Base-by-base conservation (phyloP, 2,113 vertebrate genomes). In the Chlorodrepanis virens region DNA sequence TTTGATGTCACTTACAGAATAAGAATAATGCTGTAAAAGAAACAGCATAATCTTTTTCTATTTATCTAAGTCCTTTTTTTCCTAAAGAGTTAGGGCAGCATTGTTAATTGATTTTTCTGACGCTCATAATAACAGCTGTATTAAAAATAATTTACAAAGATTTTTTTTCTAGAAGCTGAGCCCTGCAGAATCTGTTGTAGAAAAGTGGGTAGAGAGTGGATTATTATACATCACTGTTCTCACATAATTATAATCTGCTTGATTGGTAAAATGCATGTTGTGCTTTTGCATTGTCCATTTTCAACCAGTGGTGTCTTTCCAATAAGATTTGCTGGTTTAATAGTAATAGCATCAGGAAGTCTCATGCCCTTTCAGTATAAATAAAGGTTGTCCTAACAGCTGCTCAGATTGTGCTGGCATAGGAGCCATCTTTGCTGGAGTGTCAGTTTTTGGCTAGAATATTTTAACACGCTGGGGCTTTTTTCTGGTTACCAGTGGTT, bases 101-200 rank as follows among this genome's bases (percentile, higher is more conserved):
- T 95, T 94, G 92, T 96, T 97, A 97, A 97, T 96, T 98, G 96
- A 96, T 97, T 97, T 97, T 94, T 94, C 92, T 97, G 92, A 95
- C 5, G 39, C 91, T 96, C 40, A 75, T 84, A 74, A 63, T 94
- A 96, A 95, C 81, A 95, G 70, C 94, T 96, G 77, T 84, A 92
- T 97, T 97, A 96, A 92, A 97, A 97, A 97, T 89, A 83, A 92
- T 96, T 95, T 94, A 81, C 93, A 95, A 87, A 95, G 91, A 37
- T 60, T 79, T 63, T 89, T 89, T 28, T 70, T 31, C 45, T 47
- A 87, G 94, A 87, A 96, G 94, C 69, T 94, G 87, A 96, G 56
- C 88, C 53, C 67, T 87, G 70, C 64, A 80, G 89, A 97, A 89
- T 67, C 42, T 77, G 25, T 91, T 91, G 39, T 50, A 67, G 85